Percentiles rank a stretch among this genome's conserved stretches.
Evolutionary conservation across 2,797 vertebrate species (phyloP).

Genomic region (Notamacropus eugenii): DNA sequence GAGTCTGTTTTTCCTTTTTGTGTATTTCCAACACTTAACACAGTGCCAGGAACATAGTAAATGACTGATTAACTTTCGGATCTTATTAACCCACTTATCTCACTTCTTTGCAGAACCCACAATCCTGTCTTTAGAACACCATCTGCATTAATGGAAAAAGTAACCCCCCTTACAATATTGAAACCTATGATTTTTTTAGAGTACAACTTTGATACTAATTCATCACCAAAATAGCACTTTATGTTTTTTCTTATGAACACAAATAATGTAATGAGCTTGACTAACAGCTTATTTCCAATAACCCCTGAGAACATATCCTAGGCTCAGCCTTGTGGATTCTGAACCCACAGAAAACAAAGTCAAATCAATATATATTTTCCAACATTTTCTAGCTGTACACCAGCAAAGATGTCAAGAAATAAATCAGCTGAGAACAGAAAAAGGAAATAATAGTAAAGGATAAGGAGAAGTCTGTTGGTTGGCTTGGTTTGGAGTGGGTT

Average conservation of each 20-base stretch:
- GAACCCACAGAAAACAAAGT: conserved; percentile 8
- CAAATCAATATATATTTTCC: conserved; percentile 14
- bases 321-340: not conserved
- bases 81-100: not conserved
- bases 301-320: not conserved
- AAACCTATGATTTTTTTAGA: not conserved
- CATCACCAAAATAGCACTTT: not conserved
- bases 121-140: not conserved
- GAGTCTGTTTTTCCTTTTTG: not conserved
- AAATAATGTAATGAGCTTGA: not conserved
- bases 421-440: conserved; percentile 3
- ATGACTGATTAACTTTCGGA: not conserved
- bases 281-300: not conserved
- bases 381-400: not conserved
- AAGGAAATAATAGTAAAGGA: conserved; percentile 12
- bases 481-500: not conserved
- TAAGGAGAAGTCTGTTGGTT: not conserved
- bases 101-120: not conserved
- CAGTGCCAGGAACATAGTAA: not conserved
- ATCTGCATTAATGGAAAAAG: not conserved
- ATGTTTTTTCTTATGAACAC: not conserved
- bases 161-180: not conserved
- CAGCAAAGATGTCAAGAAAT: conserved; percentile 22
- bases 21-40: not conserved
- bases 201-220: not conserved